Conservation (phyloP, 2,113 vertebrate species). For the Marmota flaviventris region DNA sequence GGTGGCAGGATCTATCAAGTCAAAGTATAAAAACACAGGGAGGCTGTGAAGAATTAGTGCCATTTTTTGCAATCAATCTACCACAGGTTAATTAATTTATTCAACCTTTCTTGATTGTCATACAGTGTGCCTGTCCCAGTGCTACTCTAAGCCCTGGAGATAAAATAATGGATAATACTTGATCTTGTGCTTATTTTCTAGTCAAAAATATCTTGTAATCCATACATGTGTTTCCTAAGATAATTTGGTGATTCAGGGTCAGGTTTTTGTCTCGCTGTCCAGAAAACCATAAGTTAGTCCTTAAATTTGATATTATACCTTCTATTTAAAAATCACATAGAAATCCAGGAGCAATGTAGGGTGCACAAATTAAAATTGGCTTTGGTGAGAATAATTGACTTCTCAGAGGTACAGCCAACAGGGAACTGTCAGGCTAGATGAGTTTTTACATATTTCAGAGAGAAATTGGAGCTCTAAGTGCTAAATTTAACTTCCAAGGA, state of each 20-base stretch:
- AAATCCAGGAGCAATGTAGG: conserved; percentile 81
- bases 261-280: background rate
- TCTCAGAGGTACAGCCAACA: conserved; percentile 74
- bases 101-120: conserved; percentile 7
- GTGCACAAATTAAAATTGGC: conserved; percentile 81
- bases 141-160: background rate
- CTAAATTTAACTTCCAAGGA: conserved; percentile 82
- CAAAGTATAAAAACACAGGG: background rate
- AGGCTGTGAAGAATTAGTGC: background rate
- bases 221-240: conserved; percentile 12
- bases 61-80: background rate
- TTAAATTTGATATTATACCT: conserved; percentile 47
- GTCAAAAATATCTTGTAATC: conserved; percentile 15
- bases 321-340: conserved; percentile 54
- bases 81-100: conserved; percentile 21
- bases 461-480: conserved; percentile 82
- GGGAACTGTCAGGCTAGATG: conserved; percentile 79
- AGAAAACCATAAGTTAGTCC: conserved; percentile 54
- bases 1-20: conserved; percentile 12
- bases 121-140: background rate
- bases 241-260: conserved; percentile 26
- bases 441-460: conserved; percentile 83
- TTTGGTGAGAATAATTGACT: conserved; percentile 86
- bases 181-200: conserved; percentile 11
- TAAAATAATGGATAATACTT: conserved; percentile 2